phyloP scores from a whole-genome alignment of 2,113 vertebrate genomes.

The Uria lomvia region DNA sequence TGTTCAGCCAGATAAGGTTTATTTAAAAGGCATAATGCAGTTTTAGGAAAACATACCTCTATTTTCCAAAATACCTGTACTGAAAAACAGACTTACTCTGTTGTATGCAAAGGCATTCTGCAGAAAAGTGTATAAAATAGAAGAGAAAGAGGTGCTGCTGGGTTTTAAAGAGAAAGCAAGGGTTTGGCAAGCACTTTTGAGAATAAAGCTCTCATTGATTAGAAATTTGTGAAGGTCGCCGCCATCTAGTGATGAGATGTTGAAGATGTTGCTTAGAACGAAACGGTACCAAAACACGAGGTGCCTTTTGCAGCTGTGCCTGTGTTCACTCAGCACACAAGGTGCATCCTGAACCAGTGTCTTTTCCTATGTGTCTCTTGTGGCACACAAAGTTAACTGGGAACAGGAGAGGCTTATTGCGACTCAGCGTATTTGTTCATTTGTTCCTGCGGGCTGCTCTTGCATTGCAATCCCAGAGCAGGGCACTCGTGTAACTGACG shows the following conservation, averaged over 20 bases:
- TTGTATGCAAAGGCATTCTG: neutral
- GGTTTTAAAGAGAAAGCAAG: neutral
- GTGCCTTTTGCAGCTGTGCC: neutral
- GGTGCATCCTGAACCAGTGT: neutral
- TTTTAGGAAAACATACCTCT: neutral
- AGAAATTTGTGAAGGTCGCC: slow-evolving; percentile 60
- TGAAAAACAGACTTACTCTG: neutral
- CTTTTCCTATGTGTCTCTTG: neutral
- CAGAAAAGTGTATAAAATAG: neutral
- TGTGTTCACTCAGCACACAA: neutral
- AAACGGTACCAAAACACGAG: neutral
- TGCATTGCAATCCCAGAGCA: neutral
- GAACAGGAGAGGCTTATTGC: neutral
- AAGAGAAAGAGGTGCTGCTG: neutral
- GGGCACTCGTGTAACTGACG: neutral
- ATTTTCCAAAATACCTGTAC: neutral
- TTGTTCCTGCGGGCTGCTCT: neutral
- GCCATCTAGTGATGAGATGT: slow-evolving; percentile 75
- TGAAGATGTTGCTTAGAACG: slow-evolving; percentile 50
- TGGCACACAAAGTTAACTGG: neutral
- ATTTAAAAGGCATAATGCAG: neutral
- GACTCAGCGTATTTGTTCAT: neutral
- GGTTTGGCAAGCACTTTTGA: neutral
- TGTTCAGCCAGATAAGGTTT: neutral
- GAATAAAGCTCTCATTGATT: neutral